Base-by-base conservation (phyloP, 1,140 invertebrate species). In the Cydia fagiglandana region DNA sequence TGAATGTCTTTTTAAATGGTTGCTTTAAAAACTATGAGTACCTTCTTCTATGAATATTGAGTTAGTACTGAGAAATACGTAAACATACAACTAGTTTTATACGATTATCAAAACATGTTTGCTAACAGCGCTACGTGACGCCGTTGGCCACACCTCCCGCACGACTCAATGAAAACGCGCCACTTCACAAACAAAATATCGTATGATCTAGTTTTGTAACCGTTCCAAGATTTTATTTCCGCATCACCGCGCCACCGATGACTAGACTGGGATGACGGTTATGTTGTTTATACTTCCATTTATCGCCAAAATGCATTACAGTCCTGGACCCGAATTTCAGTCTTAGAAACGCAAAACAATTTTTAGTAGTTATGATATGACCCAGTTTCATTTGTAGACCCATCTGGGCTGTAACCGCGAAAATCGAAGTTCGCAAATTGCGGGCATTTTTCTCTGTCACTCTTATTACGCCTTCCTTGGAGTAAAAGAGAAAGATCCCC, bases 31-130 rank as follows among this genome's bases (percentile, higher is more conserved):
- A 10, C 10, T 0, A 10, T 73, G 28, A 13, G 41, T 53, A 73
- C 73, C 41, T 73, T 53, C 41, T 50, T 30, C 17, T 45, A 12
- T 50, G 17, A 73, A 20, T 53, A 12, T 28, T 73, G 28, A 30
- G 73, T 73, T 47, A 53, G 73, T 73, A 73, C 45, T 73, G 41
- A 73, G 24, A 41, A 50, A 47, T 45, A 20, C 1, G 73, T 47
- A 47, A 50, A 47, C 2, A 47, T 38, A n/a, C 9, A 38, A 75
- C 74, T 30, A 79, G 77, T 84, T 91, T 85, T 90, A 91, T 91
- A 88, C 56, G 50, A 73, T 20, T 75, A 78, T 78, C 84, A 86
- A 86, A 91, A 91, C 88, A 91, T 89, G 89, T 91, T 89, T 88
- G 79, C 73, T 73, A 61, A 64, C 73, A 68, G 38, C n/a, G 76